A percentile compares a stretch with the other conserved stretches of the same genome.
These are phyloP conservation scores for Papilio elwesi DNA, from an alignment of 2,888 invertebrate genomes.

Conservation along the genomic window DNA sequence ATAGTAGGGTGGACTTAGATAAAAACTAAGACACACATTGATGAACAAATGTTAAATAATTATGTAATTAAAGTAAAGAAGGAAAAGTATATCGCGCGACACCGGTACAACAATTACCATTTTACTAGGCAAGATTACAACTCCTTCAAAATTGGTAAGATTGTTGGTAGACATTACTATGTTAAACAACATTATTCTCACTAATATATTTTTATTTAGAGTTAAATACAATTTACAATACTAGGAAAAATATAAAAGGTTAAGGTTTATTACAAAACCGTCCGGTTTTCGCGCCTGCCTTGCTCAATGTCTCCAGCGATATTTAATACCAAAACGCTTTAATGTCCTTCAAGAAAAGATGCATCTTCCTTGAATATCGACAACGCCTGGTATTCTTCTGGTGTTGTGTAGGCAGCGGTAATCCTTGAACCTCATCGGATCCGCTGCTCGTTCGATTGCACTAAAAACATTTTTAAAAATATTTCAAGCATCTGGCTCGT, in stretches of 20 bases:
- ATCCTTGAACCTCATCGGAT: background rate
- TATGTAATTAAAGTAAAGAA: background rate
- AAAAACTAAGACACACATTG: too few species aligned
- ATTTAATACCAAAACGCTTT: background rate
- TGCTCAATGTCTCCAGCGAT: background rate
- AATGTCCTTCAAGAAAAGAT: background rate
- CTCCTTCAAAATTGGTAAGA: constrained; percentile 5
- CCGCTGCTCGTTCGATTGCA: background rate
- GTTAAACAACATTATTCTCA: background rate
- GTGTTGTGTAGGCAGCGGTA: background rate
- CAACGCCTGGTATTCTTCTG: background rate
- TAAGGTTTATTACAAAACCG: too few species aligned
- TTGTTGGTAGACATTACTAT: background rate
- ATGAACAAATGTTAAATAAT: background rate
- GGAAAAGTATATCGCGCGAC: background rate
- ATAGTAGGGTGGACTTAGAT: too few species aligned
- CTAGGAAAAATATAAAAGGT: background rate
- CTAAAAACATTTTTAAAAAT: background rate
- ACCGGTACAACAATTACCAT: constrained; percentile 1
- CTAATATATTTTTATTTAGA: background rate
- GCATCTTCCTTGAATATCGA: background rate
- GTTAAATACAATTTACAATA: background rate
- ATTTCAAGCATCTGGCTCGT: background rate
- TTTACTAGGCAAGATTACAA: constrained; percentile 2
- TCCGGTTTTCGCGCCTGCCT: background rate